Evolutionary conservation across 2,797 vertebrate species (phyloP), one percentile per base, ranked within the genome.

Genomic region (Tiaroga cobitis): DNA sequence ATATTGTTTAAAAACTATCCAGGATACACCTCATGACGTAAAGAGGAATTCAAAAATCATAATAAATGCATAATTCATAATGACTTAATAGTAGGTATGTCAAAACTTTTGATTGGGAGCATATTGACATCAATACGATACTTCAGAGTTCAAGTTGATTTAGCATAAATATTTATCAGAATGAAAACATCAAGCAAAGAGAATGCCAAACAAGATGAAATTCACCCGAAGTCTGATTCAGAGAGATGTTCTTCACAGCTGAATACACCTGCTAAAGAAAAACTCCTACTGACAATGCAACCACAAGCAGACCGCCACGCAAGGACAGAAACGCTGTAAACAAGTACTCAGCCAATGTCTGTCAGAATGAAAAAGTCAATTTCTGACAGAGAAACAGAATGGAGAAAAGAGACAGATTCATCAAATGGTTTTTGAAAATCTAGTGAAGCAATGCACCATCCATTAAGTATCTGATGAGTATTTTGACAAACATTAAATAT

Each of bases 221-320:
- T 41, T 56, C 49, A 46, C 72, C 49, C 37, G 78, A 49, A 77
- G 46, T 70, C 85, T 78, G 46, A 61, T 74, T 74, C 39, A 78
- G 21, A 61, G 51, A 84, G 83, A 79, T 59, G 26, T 70, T 79
- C 65, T 84, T 84, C 75, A 84, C 83, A 70, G 75, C 65, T 61
- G 65, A 84, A 26, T 84, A 79, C 63, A 84, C 83, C 83, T 61
- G 83, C 65, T 84, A 24, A 59, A 84, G 51, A 69, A 70, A 75
- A 74, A 81, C 59, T 74, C 72, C 72, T 63, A 67, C 79, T 81
- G 77, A 80, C 69, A 80, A 81, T 56, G 26, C 41, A 81, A 81
- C 84, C 32, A 43, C 13, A 72, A 63, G n/a, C 63, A 76, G 81
- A 61, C 73, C 9, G 67, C 65, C 8, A 46, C 41, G 18, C 65